These are phyloP conservation scores for Ectemnius cavifrons DNA, from an alignment of 2,888 invertebrate genomes.

Conservation along the genomic window DNA sequence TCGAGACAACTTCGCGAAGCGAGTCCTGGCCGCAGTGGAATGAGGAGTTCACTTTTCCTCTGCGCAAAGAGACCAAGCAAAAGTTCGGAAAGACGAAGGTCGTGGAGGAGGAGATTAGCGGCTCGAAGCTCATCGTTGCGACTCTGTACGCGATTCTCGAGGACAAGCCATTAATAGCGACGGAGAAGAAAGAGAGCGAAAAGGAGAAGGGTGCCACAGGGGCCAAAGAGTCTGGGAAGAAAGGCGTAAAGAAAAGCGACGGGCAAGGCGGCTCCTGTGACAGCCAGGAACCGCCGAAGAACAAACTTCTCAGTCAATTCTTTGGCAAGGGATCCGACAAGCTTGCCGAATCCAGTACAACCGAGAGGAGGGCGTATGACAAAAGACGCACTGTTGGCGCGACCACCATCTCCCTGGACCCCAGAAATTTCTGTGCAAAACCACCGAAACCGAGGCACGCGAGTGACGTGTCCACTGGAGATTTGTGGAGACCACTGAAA, in stretches of 20 bases:
- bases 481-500: conserved; percentile 85
- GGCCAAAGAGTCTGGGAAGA: conserved; percentile 71
- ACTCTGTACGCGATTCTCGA: conserved; percentile 85
- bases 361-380: conserved; percentile 79
- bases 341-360: conserved; percentile 78
- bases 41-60: conserved; percentile 86
- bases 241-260: conserved; percentile 66
- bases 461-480: conserved; percentile 83
- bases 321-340: conserved; percentile 80
- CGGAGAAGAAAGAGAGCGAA: conserved; percentile 72
- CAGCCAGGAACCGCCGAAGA: conserved; percentile 75
- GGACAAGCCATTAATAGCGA: conserved; percentile 78
- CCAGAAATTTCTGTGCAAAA: conserved; percentile 82
- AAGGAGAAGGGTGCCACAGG: conserved; percentile 71
- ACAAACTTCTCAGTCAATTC: conserved; percentile 78
- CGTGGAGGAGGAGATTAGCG: conserved; percentile 82
- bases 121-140: conserved; percentile 83
- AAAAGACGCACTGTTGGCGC: conserved; percentile 84
- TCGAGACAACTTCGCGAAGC: conserved; percentile 86
- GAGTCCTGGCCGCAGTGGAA: conserved; percentile 90
- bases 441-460: conserved; percentile 78
- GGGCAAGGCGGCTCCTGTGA: conserved; percentile 48
- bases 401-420: conserved; percentile 84
- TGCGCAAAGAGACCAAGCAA: conserved; percentile 80
- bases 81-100: conserved; percentile 78